Base-by-base conservation (phyloP, 2,797 vertebrate species). In the Macropodus opercularis region DNA sequence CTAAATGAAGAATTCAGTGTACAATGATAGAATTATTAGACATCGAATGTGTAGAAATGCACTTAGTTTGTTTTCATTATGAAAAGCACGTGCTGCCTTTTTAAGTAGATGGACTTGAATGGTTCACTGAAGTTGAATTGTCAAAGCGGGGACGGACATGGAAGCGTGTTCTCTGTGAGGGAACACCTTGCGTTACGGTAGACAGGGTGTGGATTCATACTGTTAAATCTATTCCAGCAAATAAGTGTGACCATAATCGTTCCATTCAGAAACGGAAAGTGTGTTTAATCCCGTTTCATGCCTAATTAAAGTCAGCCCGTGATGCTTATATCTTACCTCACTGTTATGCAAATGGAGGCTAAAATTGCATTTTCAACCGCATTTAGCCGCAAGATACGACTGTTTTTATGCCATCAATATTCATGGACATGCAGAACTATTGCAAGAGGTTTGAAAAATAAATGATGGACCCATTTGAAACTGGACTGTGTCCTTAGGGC, bases 401-500 rank as follows among this genome's bases (percentile, higher is more conserved):
- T 60, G 26, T 77, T 73, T 68, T 72, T 62, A 65, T 31, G 13
- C 18, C 35, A 75, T 81, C 77, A 78, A 82, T 86, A 78, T 84
- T 80, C 69, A 87, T 85, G 60, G 65, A 54, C 51, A 69, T 68
- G 50, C 53, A 52, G 23, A 51, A 17, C 34, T 65, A 43, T 85
- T 82, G 61, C 56, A 56, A 44, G 31, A 71, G 64, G 69, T 77
- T 81, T 53, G 65, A 64, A 70, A 81, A 85, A 84, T 87, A 77
- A 85, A 76, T 76, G 74, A 88, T 84, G 77, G 82, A 75, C 52
- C 64, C 41, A 79, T 83, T 89, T 85, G 50, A 80, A 71, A 84
- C 49, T 49, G 43, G 50, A 35, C 43, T 52, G 22, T 43, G n/a
- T 57, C 66, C 42, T 61, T 5, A 24, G 58, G 81, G 64, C 52